A percentile compares a stretch with the other conserved stretches of the same genome.
Evolutionary conservation across 1,140 invertebrate species (phyloP).

Genomic region (Ephestia elutella): DNA sequence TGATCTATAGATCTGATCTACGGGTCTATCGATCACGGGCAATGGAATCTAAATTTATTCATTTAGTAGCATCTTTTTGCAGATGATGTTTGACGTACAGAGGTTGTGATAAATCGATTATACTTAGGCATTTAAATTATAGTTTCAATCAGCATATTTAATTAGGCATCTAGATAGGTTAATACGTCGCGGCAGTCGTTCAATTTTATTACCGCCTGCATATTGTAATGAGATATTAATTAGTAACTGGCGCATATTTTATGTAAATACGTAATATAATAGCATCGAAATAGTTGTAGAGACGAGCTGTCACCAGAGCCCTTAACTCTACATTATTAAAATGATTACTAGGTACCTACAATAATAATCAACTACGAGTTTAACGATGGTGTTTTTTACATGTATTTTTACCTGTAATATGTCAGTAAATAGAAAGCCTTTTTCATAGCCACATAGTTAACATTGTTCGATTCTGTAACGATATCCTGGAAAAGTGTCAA

Average conservation of each 20-base stretch:
- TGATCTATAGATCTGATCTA: constrained; percentile 73
- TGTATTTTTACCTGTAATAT: too few relatives aligned
- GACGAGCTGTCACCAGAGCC: too few relatives aligned
- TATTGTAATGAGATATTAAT: not conserved
- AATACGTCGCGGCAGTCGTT: constrained; percentile 1
- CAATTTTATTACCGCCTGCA: not conserved
- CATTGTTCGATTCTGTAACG: too few relatives aligned
- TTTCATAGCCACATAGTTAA: too few relatives aligned
- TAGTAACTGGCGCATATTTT: not conserved
- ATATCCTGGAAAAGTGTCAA: too few relatives aligned
- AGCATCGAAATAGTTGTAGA: too few relatives aligned
- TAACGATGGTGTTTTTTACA: too few relatives aligned
- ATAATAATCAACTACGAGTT: too few relatives aligned
- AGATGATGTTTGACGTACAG: constrained; percentile 45
- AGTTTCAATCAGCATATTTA: constrained; percentile 30
- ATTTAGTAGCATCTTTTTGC: constrained; percentile 69
- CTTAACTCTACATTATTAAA: too few relatives aligned
- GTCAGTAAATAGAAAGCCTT: too few relatives aligned
- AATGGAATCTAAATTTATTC: constrained; percentile 69
- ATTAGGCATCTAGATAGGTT: constrained; percentile 17
- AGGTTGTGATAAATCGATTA: constrained; percentile 38
- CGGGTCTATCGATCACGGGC: constrained; percentile 68
- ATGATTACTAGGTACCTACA: too few relatives aligned
- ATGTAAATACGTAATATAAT: not conserved
- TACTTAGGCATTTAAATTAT: constrained; percentile 31